Evolutionary conservation across 2,797 vertebrate genomes (phyloP), one percentile per base, ranked within the genome.

Genomic region (Acipenser oxyrinchus): DNA sequence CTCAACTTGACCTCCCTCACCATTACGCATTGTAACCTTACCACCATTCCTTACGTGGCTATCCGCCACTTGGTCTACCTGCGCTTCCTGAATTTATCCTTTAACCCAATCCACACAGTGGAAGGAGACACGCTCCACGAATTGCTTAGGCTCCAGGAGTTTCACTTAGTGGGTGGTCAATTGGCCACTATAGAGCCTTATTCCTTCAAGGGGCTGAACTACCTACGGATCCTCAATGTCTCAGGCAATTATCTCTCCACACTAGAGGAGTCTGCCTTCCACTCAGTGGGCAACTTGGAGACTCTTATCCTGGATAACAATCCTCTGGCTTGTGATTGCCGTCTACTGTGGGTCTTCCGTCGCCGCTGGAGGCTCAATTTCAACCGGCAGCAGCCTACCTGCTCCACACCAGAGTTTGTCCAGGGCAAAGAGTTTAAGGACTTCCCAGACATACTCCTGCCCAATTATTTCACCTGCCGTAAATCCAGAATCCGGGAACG

Each of bases 321-420:
- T 78, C 97, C 96, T 0, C 77, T 99, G 74, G 95, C 96, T 69
- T 99, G 97, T 0, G 97, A 99, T 83, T 99, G 97, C 66, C 93
- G 97, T 48, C 83, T 99, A 70, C 91, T 98, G 52, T 99, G 97
- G 97, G 94, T 99, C 60, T 99, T 99, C 80, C 93, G 96, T 6
- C 88, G 96, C n/a, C 90, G 96, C 69, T 96, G 95, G 95, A 90
- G 96, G 77, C 90, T 99, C 65, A 98, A 98, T 79, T 99, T 99
- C 69, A 95, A 97, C 85, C 88, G 91, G 73, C 93, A 95, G 75
- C 96, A 99, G 80, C 97, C 97, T 12, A 90, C 88, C 11, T 99
- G 97, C 6, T 83, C 90, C 49, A 92, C 92, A 0, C 97, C 97
- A 0, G 91, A 93, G 68, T 87, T 91, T 0, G 94, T 98, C 68